Evolutionary conservation across 1,140 invertebrate genomes (phyloP).

Genomic region (Copidosoma floridanum): DNA sequence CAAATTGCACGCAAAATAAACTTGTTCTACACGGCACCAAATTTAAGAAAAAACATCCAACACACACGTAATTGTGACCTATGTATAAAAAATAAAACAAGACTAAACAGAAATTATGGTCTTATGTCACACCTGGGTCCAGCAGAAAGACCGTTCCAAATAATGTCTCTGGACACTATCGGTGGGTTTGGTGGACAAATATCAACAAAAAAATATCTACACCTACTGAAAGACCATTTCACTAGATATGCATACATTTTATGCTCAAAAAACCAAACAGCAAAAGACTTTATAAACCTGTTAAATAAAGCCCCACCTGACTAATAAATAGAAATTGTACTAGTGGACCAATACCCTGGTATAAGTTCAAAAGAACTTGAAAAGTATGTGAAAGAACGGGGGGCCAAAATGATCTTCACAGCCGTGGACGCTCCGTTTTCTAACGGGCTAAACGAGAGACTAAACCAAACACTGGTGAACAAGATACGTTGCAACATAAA

Average conservation of each 20-base stretch:
- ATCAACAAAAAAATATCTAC: slow-evolving; percentile 42
- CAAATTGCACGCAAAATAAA: not conserved
- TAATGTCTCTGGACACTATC: slow-evolving; percentile 43
- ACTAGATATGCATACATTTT: slow-evolving; percentile 41
- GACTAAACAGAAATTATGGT: slow-evolving; percentile 21
- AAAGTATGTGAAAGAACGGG: slow-evolving; percentile 16
- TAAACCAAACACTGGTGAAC: too few species aligned
- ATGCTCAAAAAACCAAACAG: slow-evolving; percentile 42
- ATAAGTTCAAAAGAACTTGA: slow-evolving; percentile 25
- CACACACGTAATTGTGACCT: slow-evolving; percentile 18
- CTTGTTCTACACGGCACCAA: slow-evolving; percentile 1
- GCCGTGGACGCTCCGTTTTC: too few species aligned
- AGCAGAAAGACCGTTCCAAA: slow-evolving; percentile 40
- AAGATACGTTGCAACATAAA: too few species aligned
- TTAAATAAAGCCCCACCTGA: slow-evolving; percentile 27
- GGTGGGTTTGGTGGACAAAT: slow-evolving; percentile 42
- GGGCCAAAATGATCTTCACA: slow-evolving; percentile 20
- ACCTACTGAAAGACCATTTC: slow-evolving; percentile 38
- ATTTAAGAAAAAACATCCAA: slow-evolving; percentile 25
- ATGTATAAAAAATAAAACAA: slow-evolving; percentile 32
- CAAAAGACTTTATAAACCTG: slow-evolving; percentile 47
- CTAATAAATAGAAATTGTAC: slow-evolving; percentile 33
- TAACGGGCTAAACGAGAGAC: too few species aligned
- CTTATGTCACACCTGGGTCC: slow-evolving; percentile 30
- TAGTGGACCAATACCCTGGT: slow-evolving; percentile 25